Evolutionary conservation across 2,797 vertebrate species (phyloP).

Genomic region (Ispidina lecontei): DNA sequence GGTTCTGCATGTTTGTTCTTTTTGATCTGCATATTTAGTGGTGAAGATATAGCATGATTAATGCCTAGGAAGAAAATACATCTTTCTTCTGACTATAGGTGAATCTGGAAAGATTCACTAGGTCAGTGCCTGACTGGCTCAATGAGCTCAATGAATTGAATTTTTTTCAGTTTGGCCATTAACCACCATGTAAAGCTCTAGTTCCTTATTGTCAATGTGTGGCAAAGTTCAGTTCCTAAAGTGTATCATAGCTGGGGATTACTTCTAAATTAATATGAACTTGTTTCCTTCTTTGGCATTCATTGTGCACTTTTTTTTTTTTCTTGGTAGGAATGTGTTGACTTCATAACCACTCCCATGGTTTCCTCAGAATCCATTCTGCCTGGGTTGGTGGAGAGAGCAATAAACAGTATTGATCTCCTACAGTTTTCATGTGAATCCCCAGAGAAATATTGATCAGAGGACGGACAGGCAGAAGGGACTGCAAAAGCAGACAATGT

Average conservation of each 20-base stretch:
- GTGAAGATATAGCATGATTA: background rate
- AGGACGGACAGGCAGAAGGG: background rate
- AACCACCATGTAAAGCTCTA: background rate
- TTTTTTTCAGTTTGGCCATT: background rate
- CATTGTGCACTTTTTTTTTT: background rate
- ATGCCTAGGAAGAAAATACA: background rate
- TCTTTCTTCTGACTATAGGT: background rate
- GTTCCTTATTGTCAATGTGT: background rate
- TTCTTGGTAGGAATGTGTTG: background rate
- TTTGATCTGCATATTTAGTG: background rate
- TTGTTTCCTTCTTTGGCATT: background rate
- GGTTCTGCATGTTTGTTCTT: background rate
- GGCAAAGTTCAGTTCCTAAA: background rate
- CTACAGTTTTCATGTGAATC: background rate
- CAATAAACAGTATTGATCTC: background rate
- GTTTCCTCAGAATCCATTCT: background rate
- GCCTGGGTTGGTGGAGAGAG: background rate
- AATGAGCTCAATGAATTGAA: background rate
- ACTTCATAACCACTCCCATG: background rate
- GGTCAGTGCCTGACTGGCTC: background rate
- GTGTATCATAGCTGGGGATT: background rate
- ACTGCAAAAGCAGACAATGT: background rate
- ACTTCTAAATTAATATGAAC: background rate
- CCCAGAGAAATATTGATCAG: background rate
- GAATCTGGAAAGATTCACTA: background rate